phyloP scores from a whole-genome alignment of 2,888 invertebrate genomes.

The Cryptocheilus praepositus region DNA sequence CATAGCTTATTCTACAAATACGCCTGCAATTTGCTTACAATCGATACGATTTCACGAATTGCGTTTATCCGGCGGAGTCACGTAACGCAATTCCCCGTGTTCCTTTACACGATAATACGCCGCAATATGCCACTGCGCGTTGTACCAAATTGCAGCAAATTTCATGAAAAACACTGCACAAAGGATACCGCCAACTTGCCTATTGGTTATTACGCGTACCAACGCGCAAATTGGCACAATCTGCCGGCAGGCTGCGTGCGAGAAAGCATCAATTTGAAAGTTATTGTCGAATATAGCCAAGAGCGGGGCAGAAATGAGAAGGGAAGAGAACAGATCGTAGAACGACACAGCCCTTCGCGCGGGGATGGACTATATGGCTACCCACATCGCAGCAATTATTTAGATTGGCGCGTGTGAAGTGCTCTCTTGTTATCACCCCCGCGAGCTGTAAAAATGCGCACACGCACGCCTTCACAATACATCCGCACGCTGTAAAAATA shows the following conservation, averaged over 20 bases:
- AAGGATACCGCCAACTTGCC: too few relatives aligned
- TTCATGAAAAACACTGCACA: too few relatives aligned
- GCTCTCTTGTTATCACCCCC: constrained; percentile 38
- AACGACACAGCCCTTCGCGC: constrained; percentile 19
- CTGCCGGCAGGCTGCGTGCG: constrained; percentile 23
- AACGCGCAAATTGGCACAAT: constrained; percentile 28
- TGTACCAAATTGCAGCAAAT: too few relatives aligned
- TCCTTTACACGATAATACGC: too few relatives aligned
- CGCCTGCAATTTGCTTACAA: too few relatives aligned
- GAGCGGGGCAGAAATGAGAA: background rate
- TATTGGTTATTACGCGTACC: too few relatives aligned
- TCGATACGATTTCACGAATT: too few relatives aligned
- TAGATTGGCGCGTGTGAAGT: constrained; percentile 55
- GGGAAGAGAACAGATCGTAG: constrained; percentile 8
- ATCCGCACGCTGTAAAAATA: too few relatives aligned
- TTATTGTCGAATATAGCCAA: constrained; percentile 41
- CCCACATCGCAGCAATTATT: constrained; percentile 58
- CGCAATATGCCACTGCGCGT: too few relatives aligned
- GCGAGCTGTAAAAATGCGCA: background rate
- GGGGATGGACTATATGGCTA: constrained; percentile 21
- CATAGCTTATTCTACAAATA: too few relatives aligned
- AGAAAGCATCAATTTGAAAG: constrained; percentile 41
- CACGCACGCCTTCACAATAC: background rate
- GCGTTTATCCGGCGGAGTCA: too few relatives aligned
- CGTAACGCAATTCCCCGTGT: too few relatives aligned